Evolutionary conservation across 2,113 vertebrate genomes (phyloP), one percentile per base, ranked within the genome.

Genomic region (Crypturellus undulatus): DNA sequence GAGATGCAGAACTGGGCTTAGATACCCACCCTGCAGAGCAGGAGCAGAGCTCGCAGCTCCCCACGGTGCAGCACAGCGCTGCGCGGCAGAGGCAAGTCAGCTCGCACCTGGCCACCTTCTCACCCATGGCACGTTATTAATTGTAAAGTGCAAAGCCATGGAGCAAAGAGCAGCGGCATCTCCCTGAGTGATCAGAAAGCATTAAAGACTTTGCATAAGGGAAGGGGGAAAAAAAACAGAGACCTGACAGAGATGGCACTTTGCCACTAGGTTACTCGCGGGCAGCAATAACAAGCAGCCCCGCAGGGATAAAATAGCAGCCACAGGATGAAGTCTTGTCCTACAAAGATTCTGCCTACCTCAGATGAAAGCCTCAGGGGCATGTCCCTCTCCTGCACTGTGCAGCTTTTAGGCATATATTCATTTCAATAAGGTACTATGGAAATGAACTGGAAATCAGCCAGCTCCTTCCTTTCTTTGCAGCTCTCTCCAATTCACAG

Each of bases 231-330:
- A 24, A 69, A 65, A 72, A 78, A 40, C 8, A 70, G 5, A 67
- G 28, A 89, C 19, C 63, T 76, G 73, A 81, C 88, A 69, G 40
- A 65, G 40, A 45, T 89, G 95, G 89, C 67, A 91, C 54, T 36
- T 86, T 94, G 91, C 87, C 84, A 69, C 26, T 22, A 49, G 34
- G 67, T 93, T 87, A 82, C 65, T 89, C 18, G 5, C n/a, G 71
- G 62, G 59, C 71, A 79, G 67, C 54, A 84, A 84, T 82, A 87
- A 82, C 63, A 94, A 94, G 63, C n/a, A 76, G 78, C 89, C 67
- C 25, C 67, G 79, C 30, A 72, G 78, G 62, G 40, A 76, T 77
- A 69, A 81, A 95, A 54, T 32, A 78, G 43, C 1, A 5, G 73
- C 80, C 2, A 4, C 47, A 69, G 79, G 87, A 85, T 91, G 78